Evolutionary conservation across 1,140 invertebrate species (phyloP).

Genomic region (Cotesia typhae): DNA sequence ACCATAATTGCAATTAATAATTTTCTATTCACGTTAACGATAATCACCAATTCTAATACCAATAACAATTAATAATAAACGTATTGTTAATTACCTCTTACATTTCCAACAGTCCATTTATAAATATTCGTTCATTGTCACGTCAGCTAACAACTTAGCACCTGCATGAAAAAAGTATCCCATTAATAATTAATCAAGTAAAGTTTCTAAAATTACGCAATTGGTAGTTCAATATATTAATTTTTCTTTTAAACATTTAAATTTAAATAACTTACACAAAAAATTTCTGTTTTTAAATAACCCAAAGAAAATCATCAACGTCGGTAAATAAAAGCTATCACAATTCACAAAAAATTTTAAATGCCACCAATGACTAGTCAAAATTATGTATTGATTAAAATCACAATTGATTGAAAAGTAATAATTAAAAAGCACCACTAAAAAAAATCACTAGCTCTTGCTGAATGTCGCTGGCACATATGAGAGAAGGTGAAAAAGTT

Average conservation of each 20-base stretch:
- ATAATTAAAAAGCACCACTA: background rate
- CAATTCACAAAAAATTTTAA: background rate
- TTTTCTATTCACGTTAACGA: background rate
- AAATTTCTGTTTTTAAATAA: too few species aligned
- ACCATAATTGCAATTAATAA: background rate
- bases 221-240: background rate
- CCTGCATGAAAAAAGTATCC: background rate
- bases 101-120: too few species aligned
- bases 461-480: background rate
- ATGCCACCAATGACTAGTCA: background rate
- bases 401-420: background rate
- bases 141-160: too few species aligned
- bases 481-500: background rate
- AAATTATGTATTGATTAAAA: background rate
- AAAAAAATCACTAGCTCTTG: background rate
- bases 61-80: background rate
- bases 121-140: too few species aligned
- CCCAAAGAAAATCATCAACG: too few species aligned
- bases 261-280: background rate
- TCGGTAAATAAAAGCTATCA: background rate
- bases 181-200: background rate
- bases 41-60: too few species aligned
- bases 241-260: background rate
- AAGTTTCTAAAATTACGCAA: conserved; percentile 5
- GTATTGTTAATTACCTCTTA: conserved; percentile 15